A percentile compares a stretch with the other conserved stretches of the same genome.
phyloP scores from a whole-genome alignment of 1,140 invertebrate genomes.

The Ephestia elutella region DNA sequence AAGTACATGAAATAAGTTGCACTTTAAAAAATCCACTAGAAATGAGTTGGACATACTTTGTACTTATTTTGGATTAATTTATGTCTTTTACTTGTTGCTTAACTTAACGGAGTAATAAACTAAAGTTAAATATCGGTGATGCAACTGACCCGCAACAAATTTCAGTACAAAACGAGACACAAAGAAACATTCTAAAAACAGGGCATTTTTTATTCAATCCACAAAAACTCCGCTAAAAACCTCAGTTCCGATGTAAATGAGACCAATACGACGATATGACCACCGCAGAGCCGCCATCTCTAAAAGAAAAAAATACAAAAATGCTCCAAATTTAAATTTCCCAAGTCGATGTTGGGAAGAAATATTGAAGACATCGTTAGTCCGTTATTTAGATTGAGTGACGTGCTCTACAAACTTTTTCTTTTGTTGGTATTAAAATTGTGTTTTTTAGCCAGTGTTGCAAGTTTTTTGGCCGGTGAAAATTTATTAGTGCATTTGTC shows the following conservation, averaged over 20 bases:
- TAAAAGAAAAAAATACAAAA: slow-evolving; percentile 9
- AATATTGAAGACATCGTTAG: slow-evolving; percentile 56
- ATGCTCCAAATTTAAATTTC: slow-evolving; percentile 35
- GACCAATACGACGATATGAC: slow-evolving; percentile 52
- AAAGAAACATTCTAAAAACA: slow-evolving; percentile 37
- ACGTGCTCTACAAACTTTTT: slow-evolving; percentile 38
- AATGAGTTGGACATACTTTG: too few relatives aligned
- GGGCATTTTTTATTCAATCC: slow-evolving; percentile 45
- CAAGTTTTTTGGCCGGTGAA: slow-evolving; percentile 46
- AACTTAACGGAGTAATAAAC: not conserved
- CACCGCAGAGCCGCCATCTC: slow-evolving; percentile 40
- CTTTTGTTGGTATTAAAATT: slow-evolving; percentile 35
- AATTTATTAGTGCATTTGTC: slow-evolving; percentile 55
- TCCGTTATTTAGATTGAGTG: slow-evolving; percentile 47
- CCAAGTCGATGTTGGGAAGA: slow-evolving; percentile 46
- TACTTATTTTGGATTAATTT: too few relatives aligned
- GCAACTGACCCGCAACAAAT: slow-evolving; percentile 28
- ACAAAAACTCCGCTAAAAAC: slow-evolving; percentile 48
- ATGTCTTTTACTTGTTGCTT: too few relatives aligned
- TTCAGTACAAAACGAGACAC: slow-evolving; percentile 35
- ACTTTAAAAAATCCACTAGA: too few relatives aligned
- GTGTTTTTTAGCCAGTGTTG: slow-evolving; percentile 49
- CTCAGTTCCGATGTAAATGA: slow-evolving; percentile 50
- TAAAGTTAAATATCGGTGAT: slow-evolving; percentile 7
- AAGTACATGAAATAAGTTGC: too few relatives aligned